Evolutionary conservation across 2,113 vertebrate genomes (phyloP).

Genomic region (Sterna hirundo): DNA sequence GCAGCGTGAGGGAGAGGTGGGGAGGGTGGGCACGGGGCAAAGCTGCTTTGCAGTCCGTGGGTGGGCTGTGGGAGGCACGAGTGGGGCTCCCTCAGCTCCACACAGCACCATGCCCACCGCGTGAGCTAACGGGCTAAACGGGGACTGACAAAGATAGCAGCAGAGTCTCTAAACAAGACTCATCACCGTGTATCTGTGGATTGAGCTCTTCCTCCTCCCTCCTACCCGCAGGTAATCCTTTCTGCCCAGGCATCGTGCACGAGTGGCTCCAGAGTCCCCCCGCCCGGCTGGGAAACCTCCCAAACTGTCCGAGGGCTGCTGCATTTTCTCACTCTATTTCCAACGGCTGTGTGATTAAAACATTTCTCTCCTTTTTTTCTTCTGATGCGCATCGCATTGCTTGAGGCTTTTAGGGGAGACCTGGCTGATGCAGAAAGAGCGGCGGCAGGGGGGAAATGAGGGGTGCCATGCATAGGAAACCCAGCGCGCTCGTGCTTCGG

Average conservation of each 20-base stretch:
- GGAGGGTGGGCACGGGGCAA: neutral
- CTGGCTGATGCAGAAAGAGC: neutral
- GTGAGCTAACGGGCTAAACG: fast-evolving
- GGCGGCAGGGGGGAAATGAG: neutral
- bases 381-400: neutral
- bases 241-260: neutral
- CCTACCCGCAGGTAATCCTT: neutral
- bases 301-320: neutral
- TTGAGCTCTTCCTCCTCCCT: neutral
- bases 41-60: neutral
- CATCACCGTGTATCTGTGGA: fast-evolving
- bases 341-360: neutral
- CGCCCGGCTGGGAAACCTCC: neutral
- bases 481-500: neutral
- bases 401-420: neutral
- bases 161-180: neutral
- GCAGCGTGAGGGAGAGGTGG: fast-evolving
- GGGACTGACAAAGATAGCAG: neutral
- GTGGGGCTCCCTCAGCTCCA: neutral
- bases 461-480: neutral
- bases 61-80: neutral
- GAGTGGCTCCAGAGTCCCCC: neutral
- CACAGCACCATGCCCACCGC: fast-evolving
- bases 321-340: neutral
- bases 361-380: neutral